Base-by-base conservation (phyloP, 2,888 invertebrate genomes). In the Polia nebulosa region DNA sequence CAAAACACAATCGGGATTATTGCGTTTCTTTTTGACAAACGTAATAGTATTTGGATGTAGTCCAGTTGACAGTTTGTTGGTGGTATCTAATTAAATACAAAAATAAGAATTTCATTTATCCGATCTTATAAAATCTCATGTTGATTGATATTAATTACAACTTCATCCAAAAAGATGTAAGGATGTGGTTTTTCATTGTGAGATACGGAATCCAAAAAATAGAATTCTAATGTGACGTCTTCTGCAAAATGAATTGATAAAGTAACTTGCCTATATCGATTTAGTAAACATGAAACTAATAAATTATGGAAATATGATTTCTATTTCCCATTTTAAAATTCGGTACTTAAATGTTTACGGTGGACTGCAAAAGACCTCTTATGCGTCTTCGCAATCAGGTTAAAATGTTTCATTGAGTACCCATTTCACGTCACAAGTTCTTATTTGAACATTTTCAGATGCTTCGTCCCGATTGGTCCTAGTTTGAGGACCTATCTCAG, bases 251-350 rank as follows among this genome's bases (percentile, higher is more conserved):
- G 0, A 63, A 20, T 3, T 58, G 6, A 6, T 22, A 58, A 20
- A 47, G 13, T 32, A 39, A 45, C 25, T 32, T 29, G 25, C 17
- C 25, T 8, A 34, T 47, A 32, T 55, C n/a, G 32, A 57, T 34
- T 25, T 9, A n/a, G 11, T n/a, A 44, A 73, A 68, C 27, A 41
- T 51, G 17, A 51, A 13, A 53, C n/a, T 6, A 36, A 44, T 22
- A 8, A 57, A 49, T 25, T 32, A 22, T 25, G 15, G 0, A 17
- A 13, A 36, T 34, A 7, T 32, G n/a, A n/a, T 32, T 32, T 41
- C 1, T 17, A 25, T 36, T 58, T 44, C 8, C n/a, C 3, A 17
- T 8, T 22, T 44, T 5, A 36, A 41, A 60, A 51, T 56, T 59
- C 2, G 4, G 6, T 11, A 20, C 17, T 63, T 53, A 15, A 44